Evolutionary conservation across 2,888 invertebrate genomes (phyloP).

Genomic region (Ptilodon capucinus): DNA sequence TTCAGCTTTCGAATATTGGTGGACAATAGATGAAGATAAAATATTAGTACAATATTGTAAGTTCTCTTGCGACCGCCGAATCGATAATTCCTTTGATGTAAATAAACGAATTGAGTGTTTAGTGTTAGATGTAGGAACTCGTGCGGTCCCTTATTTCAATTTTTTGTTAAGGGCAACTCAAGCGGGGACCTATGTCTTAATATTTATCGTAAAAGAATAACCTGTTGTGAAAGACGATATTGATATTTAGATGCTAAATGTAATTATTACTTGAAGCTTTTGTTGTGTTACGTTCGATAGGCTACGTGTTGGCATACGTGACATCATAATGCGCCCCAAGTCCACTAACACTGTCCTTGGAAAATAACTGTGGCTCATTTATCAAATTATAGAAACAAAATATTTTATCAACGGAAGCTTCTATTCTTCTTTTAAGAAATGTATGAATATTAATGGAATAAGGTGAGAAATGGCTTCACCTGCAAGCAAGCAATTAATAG

Average conservation of each 20-base stretch:
- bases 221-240: conserved; percentile 80
- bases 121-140: conserved; percentile 58
- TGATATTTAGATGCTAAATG: conserved; percentile 68
- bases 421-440: no score
- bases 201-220: conserved; percentile 54
- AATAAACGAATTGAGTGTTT: conserved; percentile 69
- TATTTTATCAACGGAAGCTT: no score
- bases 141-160: conserved; percentile 44
- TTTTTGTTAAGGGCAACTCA: conserved; percentile 45
- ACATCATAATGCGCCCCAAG: no score
- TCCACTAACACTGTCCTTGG: no score
- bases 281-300: conserved; percentile 45
- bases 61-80: conserved; percentile 53
- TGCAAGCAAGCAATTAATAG: no score
- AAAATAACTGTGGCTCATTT: no score
- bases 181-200: conserved; percentile 57
- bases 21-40: conserved; percentile 54
- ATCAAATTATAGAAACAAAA: no score
- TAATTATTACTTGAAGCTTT: conserved; percentile 58
- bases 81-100: conserved; percentile 63
- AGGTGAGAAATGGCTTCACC: no score
- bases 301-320: conserved; percentile 43
- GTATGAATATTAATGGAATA: no score
- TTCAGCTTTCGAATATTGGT: conserved; percentile 83
- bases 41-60: conserved; percentile 54